Conservation (phyloP, 2,888 invertebrate species). For the Saturnia japonica region DNA sequence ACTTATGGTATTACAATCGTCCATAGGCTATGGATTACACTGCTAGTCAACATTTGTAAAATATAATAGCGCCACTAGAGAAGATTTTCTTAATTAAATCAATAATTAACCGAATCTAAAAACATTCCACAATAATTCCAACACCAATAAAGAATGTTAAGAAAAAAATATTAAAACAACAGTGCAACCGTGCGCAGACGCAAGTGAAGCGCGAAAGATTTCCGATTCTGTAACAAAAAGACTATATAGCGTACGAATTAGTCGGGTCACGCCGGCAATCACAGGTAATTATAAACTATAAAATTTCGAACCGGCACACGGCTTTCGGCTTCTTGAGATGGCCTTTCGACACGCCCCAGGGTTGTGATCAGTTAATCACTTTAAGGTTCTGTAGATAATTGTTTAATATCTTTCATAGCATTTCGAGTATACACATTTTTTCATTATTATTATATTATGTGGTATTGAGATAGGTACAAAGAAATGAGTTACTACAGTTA, state of each 20-base stretch:
- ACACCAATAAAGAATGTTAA: background rate
- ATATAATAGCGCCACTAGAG: too few relatives aligned
- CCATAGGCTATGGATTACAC: too few relatives aligned
- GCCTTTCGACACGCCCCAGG: conserved; percentile 68
- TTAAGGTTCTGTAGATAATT: conserved; percentile 53
- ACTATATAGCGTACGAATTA: conserved; percentile 47
- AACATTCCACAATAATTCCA: conserved; percentile 1
- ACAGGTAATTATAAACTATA: conserved; percentile 79
- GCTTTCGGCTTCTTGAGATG: conserved; percentile 77
- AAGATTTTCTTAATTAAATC: background rate
- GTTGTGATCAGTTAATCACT: conserved; percentile 32
- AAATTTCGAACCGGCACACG: conserved; percentile 64
- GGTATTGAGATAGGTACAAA: background rate
- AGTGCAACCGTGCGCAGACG: conserved; percentile 4
- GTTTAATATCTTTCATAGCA: background rate
- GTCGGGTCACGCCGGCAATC: conserved; percentile 68
- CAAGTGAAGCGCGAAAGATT: conserved; percentile 21
- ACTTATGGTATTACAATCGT: too few relatives aligned
- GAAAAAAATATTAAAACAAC: conserved; percentile 14
- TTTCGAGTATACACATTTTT: background rate
- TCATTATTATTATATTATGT: background rate
- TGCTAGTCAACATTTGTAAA: too few relatives aligned
- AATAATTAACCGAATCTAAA: background rate
- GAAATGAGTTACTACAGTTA: background rate
- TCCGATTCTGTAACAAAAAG: conserved; percentile 9